Percentiles rank a stretch among this genome's conserved stretches.
These are phyloP conservation scores for Telmatherina bonti DNA, from an alignment of 2,797 vertebrate genomes.

Conservation along the genomic window DNA sequence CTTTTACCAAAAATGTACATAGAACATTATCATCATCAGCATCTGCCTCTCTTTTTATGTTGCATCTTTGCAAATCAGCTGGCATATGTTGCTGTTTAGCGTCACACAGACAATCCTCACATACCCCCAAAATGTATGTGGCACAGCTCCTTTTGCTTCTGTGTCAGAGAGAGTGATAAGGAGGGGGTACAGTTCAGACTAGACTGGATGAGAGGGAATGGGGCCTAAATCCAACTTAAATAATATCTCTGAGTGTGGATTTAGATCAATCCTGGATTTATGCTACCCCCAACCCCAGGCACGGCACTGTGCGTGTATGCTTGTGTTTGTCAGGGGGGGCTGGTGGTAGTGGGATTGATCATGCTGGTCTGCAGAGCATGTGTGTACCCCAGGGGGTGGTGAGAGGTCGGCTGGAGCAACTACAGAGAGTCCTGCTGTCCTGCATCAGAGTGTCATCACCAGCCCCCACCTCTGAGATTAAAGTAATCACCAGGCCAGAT, in stretches of 20 bases:
- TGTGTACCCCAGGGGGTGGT: constrained; percentile 79
- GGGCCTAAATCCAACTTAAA: constrained; percentile 80
- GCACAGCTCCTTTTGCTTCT: constrained; percentile 39
- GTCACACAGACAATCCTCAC: constrained; percentile 23
- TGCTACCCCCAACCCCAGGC: constrained; percentile 66
- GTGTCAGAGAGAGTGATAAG: constrained; percentile 61
- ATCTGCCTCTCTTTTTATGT: constrained; percentile 2
- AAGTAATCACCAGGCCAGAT: constrained; percentile 80
- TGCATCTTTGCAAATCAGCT: constrained; percentile 32
- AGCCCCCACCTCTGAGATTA: constrained; percentile 75
- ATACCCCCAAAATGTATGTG: constrained; percentile 42
- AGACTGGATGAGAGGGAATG: constrained; percentile 56
- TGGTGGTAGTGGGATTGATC: constrained; percentile 64
- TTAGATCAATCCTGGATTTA: constrained; percentile 86
- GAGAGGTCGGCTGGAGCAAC: constrained; percentile 59
- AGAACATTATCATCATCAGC: constrained; percentile 6
- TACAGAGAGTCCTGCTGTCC: constrained; percentile 65
- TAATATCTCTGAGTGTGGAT: constrained; percentile 81
- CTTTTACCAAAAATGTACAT: constrained; percentile 30
- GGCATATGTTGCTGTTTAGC: constrained; percentile 53
- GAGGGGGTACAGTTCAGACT: constrained; percentile 54
- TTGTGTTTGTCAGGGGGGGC: constrained; percentile 37
- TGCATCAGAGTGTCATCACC: constrained; percentile 64
- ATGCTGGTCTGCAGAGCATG: constrained; percentile 74
- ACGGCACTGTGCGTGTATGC: constrained; percentile 62